Evolutionary conservation across 2,888 invertebrate species (phyloP).

Genomic region (Cotesia congregata): DNA sequence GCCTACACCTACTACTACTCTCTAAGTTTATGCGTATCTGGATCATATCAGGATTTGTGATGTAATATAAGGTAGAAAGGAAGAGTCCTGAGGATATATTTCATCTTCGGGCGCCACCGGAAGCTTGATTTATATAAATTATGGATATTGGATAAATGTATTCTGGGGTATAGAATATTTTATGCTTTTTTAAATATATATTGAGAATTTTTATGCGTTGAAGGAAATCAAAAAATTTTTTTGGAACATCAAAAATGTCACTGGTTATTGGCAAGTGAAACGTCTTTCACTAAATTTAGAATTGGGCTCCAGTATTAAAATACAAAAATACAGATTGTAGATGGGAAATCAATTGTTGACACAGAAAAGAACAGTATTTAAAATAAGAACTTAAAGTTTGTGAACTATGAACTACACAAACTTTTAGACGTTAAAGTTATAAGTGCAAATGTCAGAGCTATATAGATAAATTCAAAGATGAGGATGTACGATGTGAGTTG

Average conservation of each 20-base stretch:
- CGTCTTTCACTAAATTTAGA: too few species aligned
- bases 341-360: background rate
- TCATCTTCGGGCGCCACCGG: background rate
- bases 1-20: background rate
- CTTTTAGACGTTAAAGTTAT: constrained; percentile 2
- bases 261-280: too few species aligned
- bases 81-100: background rate
- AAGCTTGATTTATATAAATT: background rate
- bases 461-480: constrained; percentile 8
- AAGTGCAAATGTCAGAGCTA: constrained; percentile 26
- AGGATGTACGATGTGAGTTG: constrained; percentile 31
- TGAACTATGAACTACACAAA: background rate
- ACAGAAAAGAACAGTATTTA: background rate
- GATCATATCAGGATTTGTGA: background rate
- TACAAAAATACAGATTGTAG: too few species aligned
- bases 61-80: background rate
- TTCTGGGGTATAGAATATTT: background rate
- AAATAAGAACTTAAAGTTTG: background rate
- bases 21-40: background rate
- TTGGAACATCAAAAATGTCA: too few species aligned
- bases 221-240: too few species aligned
- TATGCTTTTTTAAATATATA: background rate
- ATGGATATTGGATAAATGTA: background rate
- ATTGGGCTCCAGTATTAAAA: too few species aligned
- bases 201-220: background rate